These are phyloP conservation scores for Ganaspis sp. DNA, from an alignment of 1,140 invertebrate species.

Conservation along the genomic window DNA sequence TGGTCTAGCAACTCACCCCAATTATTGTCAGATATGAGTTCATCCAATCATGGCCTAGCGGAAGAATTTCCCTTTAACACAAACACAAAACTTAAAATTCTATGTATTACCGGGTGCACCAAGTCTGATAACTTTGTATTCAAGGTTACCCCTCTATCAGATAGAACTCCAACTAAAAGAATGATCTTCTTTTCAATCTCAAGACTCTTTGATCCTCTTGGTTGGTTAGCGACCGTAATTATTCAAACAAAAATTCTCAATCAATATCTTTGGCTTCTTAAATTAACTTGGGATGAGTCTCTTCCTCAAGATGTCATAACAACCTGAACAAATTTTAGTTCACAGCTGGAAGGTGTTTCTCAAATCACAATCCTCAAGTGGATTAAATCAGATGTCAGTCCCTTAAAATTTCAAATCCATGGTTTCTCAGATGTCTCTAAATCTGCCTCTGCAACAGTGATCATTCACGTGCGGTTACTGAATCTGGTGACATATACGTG, in stretches of 20 bases:
- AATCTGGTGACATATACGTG: constrained; percentile 40
- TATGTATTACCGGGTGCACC: no score
- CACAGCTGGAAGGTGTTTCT: not conserved
- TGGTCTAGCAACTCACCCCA: constrained; percentile 14
- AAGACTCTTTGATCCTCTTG: no score
- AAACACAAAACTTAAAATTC: constrained; percentile 21
- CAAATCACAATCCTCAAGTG: not conserved
- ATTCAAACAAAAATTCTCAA: no score
- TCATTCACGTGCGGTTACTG: constrained; percentile 51
- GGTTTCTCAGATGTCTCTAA: constrained; percentile 2
- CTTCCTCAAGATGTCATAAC: no score
- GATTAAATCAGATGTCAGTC: not conserved
- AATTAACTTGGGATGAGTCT: no score
- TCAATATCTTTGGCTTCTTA: no score
- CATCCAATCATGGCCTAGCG: constrained; percentile 32
- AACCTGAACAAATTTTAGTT: no score
- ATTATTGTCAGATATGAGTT: not conserved
- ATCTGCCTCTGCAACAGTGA: constrained; percentile 31
- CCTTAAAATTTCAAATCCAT: constrained; percentile 31
- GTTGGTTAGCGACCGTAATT: no score
- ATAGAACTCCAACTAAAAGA: no score
- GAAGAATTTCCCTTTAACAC: constrained; percentile 31
- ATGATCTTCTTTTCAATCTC: no score
- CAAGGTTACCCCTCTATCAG: not conserved
- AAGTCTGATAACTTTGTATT: constrained; percentile 36